Conservation (phyloP, 1,140 invertebrate species). For the Lysiphlebus fabarum region DNA sequence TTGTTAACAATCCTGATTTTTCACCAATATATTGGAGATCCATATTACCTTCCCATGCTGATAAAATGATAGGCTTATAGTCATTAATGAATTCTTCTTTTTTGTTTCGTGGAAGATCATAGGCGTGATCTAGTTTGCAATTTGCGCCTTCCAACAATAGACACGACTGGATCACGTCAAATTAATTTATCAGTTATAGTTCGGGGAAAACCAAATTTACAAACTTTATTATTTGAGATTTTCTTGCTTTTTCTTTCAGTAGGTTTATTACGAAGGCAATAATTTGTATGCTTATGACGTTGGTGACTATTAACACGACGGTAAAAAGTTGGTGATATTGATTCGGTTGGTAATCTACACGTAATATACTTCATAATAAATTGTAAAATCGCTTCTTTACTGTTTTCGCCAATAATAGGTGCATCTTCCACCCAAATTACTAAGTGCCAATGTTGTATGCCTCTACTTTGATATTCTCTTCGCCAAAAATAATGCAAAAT, state of each 20-base stretch:
- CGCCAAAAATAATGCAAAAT: constrained; percentile 24
- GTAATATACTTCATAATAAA: constrained; percentile 18
- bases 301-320: constrained; percentile 15
- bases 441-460: constrained; percentile 11
- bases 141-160: constrained; percentile 31
- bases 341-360: too few relatives aligned
- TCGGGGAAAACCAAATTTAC: constrained; percentile 36
- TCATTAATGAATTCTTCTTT: constrained; percentile 30
- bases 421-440: constrained; percentile 9
- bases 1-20: constrained; percentile 25
- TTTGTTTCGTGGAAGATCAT: constrained; percentile 35
- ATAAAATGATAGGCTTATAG: too few relatives aligned
- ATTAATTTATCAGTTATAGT: constrained; percentile 29
- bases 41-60: constrained; percentile 33
- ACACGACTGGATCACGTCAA: constrained; percentile 28
- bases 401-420: constrained; percentile 11
- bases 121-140: constrained; percentile 35
- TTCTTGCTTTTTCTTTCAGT: constrained; percentile 1
- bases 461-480: constrained; percentile 10
- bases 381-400: constrained; percentile 14
- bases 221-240: constrained; percentile 21
- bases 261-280: constrained; percentile 11
- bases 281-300: constrained; percentile 17
- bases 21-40: constrained; percentile 32
- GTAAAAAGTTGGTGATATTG: constrained; percentile 14